Base-by-base conservation (phyloP, 1,140 invertebrate species). In the Aradophagus sp. region DNA sequence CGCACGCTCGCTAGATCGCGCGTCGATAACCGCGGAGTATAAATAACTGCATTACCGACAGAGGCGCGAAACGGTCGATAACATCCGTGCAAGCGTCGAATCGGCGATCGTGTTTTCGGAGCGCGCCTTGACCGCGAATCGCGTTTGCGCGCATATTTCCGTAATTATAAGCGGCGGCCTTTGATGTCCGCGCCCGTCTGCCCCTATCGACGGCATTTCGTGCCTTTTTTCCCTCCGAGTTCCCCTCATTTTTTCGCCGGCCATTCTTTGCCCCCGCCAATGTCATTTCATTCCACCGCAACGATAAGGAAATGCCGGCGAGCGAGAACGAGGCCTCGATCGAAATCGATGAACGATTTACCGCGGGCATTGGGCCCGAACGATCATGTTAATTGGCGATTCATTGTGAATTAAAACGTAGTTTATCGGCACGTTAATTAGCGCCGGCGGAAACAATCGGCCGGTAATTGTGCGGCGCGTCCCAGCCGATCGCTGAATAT, bases 91-190 rank as follows among this genome's bases (percentile, higher is more conserved):
- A 47, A 61, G 73, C 55, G 59, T 67, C 67, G 67, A 69, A 66
- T 42, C 61, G 66, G 27, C 32, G 65, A 42, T 4, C 20, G 42
- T 47, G 62, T 42, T 61, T 66, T 79, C 68, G 52, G 71, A 47
- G 55, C 35, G 62, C 53, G 44, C 72, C 31, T 34, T 62, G 73
- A 77, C 73, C 67, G 68, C 70, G 62, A 66, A 73, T 75, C 71
- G 77, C 75, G 75, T 79, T 74, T 73, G 73, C 73, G 77, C 75
- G 74, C 79, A 83, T 85, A 85, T 84, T 85, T 84, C 80, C 82
- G 78, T 85, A 85, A 84, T 85, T 84, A 85, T 83, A 82, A 80
- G 75, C 82, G 81, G 83, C 70, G 31, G 70, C 66, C 80, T 84
- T 84, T 85, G 80, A 84, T 81, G 74, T 77, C 23, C 47, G 13